Evolutionary conservation across 2,113 vertebrate genomes (phyloP), one percentile per base, ranked within the genome.

Genomic region (Gadus chalcogrammus): DNA sequence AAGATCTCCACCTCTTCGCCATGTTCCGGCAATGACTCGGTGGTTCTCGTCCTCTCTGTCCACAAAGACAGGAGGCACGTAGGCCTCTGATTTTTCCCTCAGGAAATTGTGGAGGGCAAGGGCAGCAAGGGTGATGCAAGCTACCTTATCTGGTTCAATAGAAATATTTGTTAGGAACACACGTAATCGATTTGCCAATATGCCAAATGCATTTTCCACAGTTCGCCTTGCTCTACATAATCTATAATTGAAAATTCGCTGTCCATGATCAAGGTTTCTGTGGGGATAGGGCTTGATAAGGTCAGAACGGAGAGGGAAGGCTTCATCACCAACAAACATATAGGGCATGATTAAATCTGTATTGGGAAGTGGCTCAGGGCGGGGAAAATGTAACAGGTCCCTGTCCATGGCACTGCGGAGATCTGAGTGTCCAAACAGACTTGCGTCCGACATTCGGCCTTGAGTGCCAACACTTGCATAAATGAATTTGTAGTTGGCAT

Each of bases 291-390:
- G 71, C 31, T 72, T 72, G 13, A 16, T 15, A 18, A 72, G 17
- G 31, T 72, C 53, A 5, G 55, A 48, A 9, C 31, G 7, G 12
- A 66, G 64, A 16, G 56, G 64, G 15, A 66, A 72, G n/a, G 70
- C 70, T 5, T 72, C 70, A 72, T 67, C 70, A 5, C 63, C 64
- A 67, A 42, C 11, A 17, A 72, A 67, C 64, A 66, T 59, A 20
- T 72, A 42, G 18, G 71, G 64, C 71, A 72, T 67, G 18, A 42
- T 56, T 22, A 61, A 66, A 42, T 72, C 27, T 31, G 52, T 67
- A 15, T 65, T 16, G 20, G 64, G 64, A 53, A 67, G 56, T 22
- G 56, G 64, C 35, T 67, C 55, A 24, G 71, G 64, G 6, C 12
- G 20, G 28, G 64, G 71, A 24, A 67, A 31, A 72, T 72, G 65